Conservation (phyloP, 2,888 invertebrate genomes). For the Diachrysia chrysitis region DNA sequence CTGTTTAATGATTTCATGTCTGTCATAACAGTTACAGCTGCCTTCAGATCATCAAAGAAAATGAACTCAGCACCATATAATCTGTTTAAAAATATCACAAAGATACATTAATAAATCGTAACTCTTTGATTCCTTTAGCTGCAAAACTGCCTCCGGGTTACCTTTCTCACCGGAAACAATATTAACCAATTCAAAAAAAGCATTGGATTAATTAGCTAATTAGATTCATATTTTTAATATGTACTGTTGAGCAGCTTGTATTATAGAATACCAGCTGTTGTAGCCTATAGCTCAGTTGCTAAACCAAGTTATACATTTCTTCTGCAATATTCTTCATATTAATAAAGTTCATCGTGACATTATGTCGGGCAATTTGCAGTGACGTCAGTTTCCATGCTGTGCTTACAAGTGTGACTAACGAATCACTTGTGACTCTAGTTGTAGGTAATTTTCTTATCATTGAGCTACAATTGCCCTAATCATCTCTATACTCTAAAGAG, state of each 20-base stretch:
- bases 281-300: too few species aligned
- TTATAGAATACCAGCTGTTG: too few species aligned
- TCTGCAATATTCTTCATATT: conserved; percentile 16
- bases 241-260: too few species aligned
- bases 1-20: background rate
- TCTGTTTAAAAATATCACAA: background rate
- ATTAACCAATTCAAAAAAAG: too few species aligned
- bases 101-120: too few species aligned
- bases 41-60: background rate
- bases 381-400: conserved; percentile 48
- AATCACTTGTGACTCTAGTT: conserved; percentile 28
- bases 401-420: conserved; percentile 47
- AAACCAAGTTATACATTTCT: conserved; percentile 5
- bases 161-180: too few species aligned
- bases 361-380: conserved; percentile 38
- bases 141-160: too few species aligned
- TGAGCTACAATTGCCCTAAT: conserved; percentile 22
- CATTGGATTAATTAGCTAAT: too few species aligned
- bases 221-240: too few species aligned
- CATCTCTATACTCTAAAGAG: conserved; percentile 23
- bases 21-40: background rate
- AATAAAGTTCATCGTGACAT: conserved; percentile 38
- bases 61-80: background rate
- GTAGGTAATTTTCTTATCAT: conserved; percentile 25
- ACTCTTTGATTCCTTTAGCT: too few species aligned